Percentiles rank a stretch among this genome's conserved stretches.
Evolutionary conservation across 2,888 invertebrate genomes (phyloP).

Genomic region (Diabrotica balteata): DNA sequence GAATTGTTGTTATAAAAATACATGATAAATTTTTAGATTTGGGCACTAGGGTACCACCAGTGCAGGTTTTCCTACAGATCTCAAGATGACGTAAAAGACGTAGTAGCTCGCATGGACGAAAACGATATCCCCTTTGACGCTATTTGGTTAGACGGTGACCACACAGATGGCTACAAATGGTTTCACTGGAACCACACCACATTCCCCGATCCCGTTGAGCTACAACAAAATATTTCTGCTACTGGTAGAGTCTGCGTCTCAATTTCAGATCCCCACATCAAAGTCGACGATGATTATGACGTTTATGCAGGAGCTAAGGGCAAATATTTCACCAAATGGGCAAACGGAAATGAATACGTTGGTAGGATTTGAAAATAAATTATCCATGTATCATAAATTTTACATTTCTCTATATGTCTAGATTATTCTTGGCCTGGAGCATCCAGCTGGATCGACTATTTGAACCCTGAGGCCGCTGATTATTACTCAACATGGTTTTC

Average conservation of each 20-base stretch:
- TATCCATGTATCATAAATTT: no score
- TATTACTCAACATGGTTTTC: constrained; percentile 57
- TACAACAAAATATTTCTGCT: constrained; percentile 85
- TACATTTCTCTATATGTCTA: constrained; percentile 40
- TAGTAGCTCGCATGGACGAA: constrained; percentile 82
- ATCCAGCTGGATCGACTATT: constrained; percentile 41
- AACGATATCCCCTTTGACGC: constrained; percentile 93
- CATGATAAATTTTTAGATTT: constrained; percentile 24
- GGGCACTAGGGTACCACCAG: constrained; percentile 41
- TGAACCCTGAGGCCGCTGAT: constrained; percentile 39
- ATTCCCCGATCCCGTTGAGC: constrained; percentile 73
- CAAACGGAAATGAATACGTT: constrained; percentile 33
- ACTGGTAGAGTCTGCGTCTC: constrained; percentile 89
- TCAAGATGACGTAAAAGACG: constrained; percentile 84
- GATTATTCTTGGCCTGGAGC: constrained; percentile 92
- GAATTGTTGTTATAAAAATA: no score
- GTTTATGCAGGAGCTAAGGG: constrained; percentile 82
- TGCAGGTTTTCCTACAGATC: constrained; percentile 71
- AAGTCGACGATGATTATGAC: constrained; percentile 85
- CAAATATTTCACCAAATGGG: constrained; percentile 35
- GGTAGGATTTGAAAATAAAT: constrained; percentile 14
- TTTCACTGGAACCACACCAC: constrained; percentile 91
- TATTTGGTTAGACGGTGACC: constrained; percentile 98
- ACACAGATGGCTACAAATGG: constrained; percentile 94
- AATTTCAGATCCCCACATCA: constrained; percentile 97